Evolutionary conservation across 2,888 invertebrate species (phyloP).

Genomic region (Clunio marinus): DNA sequence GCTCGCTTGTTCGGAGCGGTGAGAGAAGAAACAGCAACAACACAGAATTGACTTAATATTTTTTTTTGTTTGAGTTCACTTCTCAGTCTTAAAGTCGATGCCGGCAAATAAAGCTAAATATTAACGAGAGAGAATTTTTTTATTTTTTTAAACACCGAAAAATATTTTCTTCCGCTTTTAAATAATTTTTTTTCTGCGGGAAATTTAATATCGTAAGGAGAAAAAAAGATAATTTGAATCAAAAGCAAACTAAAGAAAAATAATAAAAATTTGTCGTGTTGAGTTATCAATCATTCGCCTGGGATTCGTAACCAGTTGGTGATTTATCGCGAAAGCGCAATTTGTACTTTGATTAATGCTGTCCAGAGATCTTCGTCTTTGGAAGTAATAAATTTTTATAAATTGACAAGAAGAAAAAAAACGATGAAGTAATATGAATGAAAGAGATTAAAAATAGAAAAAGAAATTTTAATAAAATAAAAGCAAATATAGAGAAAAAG

Average conservation of each 20-base stretch:
- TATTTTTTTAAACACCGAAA: neutral
- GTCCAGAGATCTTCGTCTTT: neutral
- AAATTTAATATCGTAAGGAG: no score
- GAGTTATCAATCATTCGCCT: neutral
- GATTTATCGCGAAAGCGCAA: slow-evolving; percentile 19
- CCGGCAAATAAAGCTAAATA: slow-evolving; percentile 11
- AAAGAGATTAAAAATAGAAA: slow-evolving; percentile 17
- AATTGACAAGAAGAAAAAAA: neutral
- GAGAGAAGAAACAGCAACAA: slow-evolving; percentile 1
- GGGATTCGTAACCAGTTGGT: neutral
- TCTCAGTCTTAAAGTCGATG: slow-evolving; percentile 35
- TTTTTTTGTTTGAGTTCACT: slow-evolving; percentile 23
- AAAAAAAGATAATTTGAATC: no score
- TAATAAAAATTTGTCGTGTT: neutral
- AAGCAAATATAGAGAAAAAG: neutral
- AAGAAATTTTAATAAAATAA: neutral
- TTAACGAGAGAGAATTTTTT: slow-evolving; percentile 9
- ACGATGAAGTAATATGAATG: neutral
- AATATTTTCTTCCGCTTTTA: no score
- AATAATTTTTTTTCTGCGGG: no score
- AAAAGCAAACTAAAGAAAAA: no score
- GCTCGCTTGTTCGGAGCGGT: neutral
- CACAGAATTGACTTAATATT: slow-evolving; percentile 21
- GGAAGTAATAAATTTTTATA: neutral
- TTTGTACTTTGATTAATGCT: neutral